These are phyloP conservation scores for Oenanthe oenanthe DNA, from an alignment of 2,113 vertebrate genomes.

Conservation along the genomic window DNA sequence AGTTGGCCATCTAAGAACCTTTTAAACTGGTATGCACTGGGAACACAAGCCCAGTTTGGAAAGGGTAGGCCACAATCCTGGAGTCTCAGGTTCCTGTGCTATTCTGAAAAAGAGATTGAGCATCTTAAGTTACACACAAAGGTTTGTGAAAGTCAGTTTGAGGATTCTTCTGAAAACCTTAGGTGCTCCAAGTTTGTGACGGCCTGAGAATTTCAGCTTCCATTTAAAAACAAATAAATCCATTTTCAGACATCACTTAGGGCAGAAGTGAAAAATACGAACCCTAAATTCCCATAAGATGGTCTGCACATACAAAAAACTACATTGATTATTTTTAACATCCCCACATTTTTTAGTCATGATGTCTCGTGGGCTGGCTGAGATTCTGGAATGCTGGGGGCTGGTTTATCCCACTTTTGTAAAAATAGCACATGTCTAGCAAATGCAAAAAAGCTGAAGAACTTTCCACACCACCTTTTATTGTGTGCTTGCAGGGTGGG, in stretches of 20 bases:
- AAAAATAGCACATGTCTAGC: constrained; percentile 29
- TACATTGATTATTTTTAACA: constrained; percentile 60
- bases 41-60: background rate
- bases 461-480: background rate
- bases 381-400: constrained; percentile 28
- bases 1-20: background rate
- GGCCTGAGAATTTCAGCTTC: background rate
- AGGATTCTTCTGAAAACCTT: background rate
- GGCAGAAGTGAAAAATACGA: background rate
- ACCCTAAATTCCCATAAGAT: background rate
- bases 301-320: background rate
- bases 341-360: constrained; percentile 32
- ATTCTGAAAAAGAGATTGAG: background rate
- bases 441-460: background rate
- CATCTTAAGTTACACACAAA: background rate
- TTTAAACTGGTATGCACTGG: background rate
- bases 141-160: background rate
- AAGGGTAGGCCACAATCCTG: background rate
- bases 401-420: background rate
- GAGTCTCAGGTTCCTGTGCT: background rate
- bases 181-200: background rate
- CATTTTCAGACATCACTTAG: background rate
- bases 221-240: background rate
- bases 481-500: background rate
- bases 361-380: background rate